Percentiles rank a stretch among this genome's conserved stretches.
phyloP scores from a whole-genome alignment of 2,113 vertebrate species.

The Pseudopodoces humilis region DNA sequence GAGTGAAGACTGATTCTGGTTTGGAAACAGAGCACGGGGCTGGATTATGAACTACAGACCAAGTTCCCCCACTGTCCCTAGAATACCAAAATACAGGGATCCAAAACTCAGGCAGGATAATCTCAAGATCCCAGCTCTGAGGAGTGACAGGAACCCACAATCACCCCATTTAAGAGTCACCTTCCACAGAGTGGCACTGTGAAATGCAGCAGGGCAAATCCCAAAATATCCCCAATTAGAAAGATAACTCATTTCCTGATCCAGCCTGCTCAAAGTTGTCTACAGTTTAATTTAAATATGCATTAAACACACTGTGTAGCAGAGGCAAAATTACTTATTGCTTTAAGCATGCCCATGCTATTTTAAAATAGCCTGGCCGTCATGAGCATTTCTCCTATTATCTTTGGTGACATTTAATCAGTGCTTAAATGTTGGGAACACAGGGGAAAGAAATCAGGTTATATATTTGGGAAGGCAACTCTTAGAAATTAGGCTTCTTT shows the following conservation, averaged over 20 bases:
- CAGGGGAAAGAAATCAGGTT: conserved; percentile 58
- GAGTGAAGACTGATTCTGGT: not conserved
- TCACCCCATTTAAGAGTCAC: not conserved
- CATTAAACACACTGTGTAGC: conserved; percentile 47
- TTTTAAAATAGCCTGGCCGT: conserved; percentile 64
- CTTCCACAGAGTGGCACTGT: not conserved
- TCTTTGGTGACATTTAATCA: conserved; percentile 69
- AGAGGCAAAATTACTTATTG: conserved; percentile 64
- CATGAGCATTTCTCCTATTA: conserved; percentile 66
- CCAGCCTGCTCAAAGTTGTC: conserved; percentile 44
- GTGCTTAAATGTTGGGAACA: conserved; percentile 56
- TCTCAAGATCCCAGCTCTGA: not conserved
- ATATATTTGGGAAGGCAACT: conserved; percentile 48
- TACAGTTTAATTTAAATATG: conserved; percentile 59
- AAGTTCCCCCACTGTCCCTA: not conserved
- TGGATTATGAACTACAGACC: not conserved
- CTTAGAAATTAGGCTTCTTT: conserved; percentile 54
- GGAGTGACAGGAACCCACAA: not conserved
- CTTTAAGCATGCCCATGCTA: conserved; percentile 67
- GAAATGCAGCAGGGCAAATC: conserved; percentile 4
- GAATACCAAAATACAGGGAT: not conserved
- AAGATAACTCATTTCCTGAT: conserved; percentile 36
- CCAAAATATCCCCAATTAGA: conserved; percentile 30
- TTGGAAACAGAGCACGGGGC: not conserved
- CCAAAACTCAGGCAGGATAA: not conserved